Evolutionary conservation across 2,888 invertebrate genomes (phyloP).

Genomic region (Catocala fraxini): DNA sequence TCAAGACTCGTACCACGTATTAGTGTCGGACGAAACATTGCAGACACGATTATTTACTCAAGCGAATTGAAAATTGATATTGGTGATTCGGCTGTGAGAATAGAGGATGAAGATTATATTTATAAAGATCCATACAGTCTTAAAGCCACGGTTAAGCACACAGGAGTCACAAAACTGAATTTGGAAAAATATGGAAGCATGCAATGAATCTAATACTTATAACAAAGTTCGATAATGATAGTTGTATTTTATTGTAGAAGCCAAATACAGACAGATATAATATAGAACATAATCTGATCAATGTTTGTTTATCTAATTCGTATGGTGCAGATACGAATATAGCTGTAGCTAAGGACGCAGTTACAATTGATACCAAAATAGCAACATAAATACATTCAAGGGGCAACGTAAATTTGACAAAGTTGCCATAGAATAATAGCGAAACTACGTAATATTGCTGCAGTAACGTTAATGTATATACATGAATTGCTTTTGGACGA

Average conservation of each 20-base stretch:
- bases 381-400: background rate
- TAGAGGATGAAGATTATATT: background rate
- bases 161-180: background rate
- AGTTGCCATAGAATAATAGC: no score
- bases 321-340: background rate
- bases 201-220: background rate
- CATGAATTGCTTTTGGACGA: no score
- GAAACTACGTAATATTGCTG: no score
- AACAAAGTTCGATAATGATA: no score
- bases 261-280: no score
- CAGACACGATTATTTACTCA: conserved; percentile 12
- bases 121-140: background rate
- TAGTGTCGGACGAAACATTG: conserved; percentile 78
- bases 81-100: conserved; percentile 17
- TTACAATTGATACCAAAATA: conserved; percentile 1
- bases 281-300: background rate
- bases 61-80: conserved; percentile 9
- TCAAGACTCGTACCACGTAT: conserved; percentile 75
- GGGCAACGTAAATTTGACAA: no score
- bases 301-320: conserved; percentile 1
- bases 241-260: no score
- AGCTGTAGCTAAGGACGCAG: background rate
- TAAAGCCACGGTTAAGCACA: background rate
- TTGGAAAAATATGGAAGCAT: background rate
- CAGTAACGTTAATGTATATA: no score